phyloP scores from a whole-genome alignment of 2,797 vertebrate species.

The Pangasius djambal region DNA sequence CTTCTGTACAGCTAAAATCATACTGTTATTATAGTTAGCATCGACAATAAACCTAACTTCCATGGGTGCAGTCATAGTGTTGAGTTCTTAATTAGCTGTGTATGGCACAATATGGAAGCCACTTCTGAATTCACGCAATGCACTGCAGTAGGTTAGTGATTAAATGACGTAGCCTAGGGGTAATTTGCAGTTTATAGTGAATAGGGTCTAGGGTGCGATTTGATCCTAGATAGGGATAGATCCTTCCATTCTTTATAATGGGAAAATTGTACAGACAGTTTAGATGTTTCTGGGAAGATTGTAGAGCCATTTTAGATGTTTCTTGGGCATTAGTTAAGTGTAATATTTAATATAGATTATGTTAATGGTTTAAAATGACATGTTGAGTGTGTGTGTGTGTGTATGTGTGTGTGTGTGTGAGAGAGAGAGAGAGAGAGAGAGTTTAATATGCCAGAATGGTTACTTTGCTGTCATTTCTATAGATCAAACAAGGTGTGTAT shows the following conservation, averaged over 20 bases:
- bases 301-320: neutral
- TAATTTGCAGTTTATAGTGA: neutral
- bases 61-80: neutral
- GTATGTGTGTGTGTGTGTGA: neutral
- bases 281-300: neutral
- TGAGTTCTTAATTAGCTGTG: neutral
- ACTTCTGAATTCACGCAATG: neutral
- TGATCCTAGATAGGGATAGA: neutral
- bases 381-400: neutral
- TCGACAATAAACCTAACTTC: too few species aligned
- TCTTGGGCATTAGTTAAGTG: neutral
- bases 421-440: too few species aligned
- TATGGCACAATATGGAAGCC: neutral
- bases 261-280: neutral
- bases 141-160: neutral
- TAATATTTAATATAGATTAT: slow-evolving; percentile 1
- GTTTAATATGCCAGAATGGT: slow-evolving; percentile 44
- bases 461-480: slow-evolving; percentile 42
- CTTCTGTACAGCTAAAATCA: neutral
- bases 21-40: neutral
- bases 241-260: neutral
- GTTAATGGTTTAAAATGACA: slow-evolving; percentile 5
- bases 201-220: neutral
- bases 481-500: slow-evolving; percentile 50
- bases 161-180: neutral